phyloP scores from a whole-genome alignment of 2,797 vertebrate genomes.

The Phoebastria nigripes region DNA sequence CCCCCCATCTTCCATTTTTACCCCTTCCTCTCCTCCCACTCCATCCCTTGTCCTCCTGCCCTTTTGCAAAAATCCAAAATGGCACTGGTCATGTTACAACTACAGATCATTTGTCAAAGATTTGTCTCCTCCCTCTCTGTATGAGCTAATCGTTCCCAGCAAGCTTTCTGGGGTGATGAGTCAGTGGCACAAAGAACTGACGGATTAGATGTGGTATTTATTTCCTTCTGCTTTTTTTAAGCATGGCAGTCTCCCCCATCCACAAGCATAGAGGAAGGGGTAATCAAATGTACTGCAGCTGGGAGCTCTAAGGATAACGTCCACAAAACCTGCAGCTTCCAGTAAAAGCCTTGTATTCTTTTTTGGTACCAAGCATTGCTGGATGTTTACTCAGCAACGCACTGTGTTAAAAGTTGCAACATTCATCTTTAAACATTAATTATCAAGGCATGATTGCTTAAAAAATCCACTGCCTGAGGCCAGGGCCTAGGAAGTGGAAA shows the following conservation, averaged over 20 bases:
- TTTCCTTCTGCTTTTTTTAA: neutral
- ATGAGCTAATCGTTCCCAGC: neutral
- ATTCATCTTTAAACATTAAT: constrained; percentile 60
- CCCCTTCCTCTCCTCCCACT: neutral
- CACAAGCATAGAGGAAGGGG: neutral
- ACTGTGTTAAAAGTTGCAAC: constrained; percentile 27
- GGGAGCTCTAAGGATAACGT: neutral
- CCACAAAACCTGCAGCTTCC: neutral
- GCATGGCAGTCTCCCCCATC: neutral
- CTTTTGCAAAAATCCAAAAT: neutral
- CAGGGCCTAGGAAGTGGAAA: constrained; percentile 51
- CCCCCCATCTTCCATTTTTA: neutral
- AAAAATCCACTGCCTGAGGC: constrained; percentile 44
- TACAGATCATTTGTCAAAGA: neutral
- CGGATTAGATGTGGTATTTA: neutral
- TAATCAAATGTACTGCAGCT: neutral
- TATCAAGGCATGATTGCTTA: constrained; percentile 24
- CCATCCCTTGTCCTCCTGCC: neutral
- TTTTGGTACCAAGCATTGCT: neutral
- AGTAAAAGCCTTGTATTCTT: neutral
- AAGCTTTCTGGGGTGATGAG: neutral
- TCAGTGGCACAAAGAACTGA: neutral
- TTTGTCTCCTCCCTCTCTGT: neutral
- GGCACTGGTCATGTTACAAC: neutral
- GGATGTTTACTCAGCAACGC: constrained; percentile 16